phyloP scores from a whole-genome alignment of 2,113 vertebrate species.

The Cacatua alba region DNA sequence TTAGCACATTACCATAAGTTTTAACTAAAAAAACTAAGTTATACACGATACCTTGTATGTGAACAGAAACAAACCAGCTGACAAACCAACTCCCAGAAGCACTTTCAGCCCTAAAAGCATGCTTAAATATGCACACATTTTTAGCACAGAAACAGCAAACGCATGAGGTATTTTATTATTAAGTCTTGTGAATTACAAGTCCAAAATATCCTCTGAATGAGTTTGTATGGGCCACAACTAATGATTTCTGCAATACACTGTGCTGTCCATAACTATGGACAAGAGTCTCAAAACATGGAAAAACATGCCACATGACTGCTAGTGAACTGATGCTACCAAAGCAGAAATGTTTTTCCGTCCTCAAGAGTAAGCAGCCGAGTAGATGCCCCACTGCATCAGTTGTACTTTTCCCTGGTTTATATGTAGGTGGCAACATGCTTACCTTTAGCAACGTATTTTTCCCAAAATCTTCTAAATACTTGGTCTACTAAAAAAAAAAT shows the following conservation, averaged over 20 bases:
- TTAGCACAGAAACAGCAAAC: neutral
- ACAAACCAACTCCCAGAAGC: neutral
- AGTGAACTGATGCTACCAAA: neutral
- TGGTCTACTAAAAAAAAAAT: neutral
- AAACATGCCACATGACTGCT: neutral
- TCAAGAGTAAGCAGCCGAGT: neutral
- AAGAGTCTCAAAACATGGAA: neutral
- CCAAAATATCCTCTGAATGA: neutral
- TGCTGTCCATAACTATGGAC: neutral
- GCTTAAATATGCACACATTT: accelerated
- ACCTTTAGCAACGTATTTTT: accelerated
- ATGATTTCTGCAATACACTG: neutral
- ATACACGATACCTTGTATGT: neutral
- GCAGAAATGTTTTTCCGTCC: neutral
- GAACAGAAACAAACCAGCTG: neutral
- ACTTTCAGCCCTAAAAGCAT: neutral
- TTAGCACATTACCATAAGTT: neutral
- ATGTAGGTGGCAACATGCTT: accelerated
- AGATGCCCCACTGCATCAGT: neutral
- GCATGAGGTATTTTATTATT: neutral
- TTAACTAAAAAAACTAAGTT: neutral
- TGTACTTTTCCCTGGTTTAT: neutral
- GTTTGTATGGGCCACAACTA: neutral
- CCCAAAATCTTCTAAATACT: neutral
- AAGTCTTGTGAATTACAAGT: neutral